Conservation (phyloP, 1,140 invertebrate species). For the Grapholita molesta region DNA sequence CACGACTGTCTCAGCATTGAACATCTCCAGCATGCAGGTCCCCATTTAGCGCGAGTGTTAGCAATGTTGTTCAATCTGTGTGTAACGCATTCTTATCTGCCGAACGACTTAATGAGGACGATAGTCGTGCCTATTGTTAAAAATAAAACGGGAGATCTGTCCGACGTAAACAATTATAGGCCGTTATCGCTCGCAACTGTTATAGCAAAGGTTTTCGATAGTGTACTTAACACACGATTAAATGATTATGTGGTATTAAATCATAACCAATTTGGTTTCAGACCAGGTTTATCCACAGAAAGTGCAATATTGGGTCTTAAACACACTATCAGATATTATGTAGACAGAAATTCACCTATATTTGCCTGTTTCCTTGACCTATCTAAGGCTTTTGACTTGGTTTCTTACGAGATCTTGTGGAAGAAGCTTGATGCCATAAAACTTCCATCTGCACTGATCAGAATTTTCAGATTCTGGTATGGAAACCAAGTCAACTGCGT, state of each 20-base stretch:
- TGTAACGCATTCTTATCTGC: not conserved
- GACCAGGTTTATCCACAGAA: not conserved
- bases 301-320: not conserved
- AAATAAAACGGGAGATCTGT: not conserved
- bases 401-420: not conserved
- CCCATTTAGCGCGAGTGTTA: not conserved
- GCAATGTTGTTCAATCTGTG: not conserved
- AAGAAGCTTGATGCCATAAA: not conserved
- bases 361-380: not conserved
- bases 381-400: not conserved
- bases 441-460: not conserved
- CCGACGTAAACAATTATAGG: not conserved
- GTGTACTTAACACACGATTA: not conserved
- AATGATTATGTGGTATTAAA: not conserved
- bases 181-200: not conserved
- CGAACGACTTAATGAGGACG: not conserved
- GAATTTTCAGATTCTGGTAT: not conserved
- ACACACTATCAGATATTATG: not conserved
- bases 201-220: not conserved
- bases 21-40: not conserved
- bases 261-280: not conserved
- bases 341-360: not conserved
- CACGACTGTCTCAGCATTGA: not conserved
- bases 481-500: not conserved
- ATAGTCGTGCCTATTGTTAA: not conserved